A percentile compares a stretch with the other conserved stretches of the same genome.
Conservation (phyloP, 2,797 vertebrate genomes). For the Chrosomus eos region DNA sequence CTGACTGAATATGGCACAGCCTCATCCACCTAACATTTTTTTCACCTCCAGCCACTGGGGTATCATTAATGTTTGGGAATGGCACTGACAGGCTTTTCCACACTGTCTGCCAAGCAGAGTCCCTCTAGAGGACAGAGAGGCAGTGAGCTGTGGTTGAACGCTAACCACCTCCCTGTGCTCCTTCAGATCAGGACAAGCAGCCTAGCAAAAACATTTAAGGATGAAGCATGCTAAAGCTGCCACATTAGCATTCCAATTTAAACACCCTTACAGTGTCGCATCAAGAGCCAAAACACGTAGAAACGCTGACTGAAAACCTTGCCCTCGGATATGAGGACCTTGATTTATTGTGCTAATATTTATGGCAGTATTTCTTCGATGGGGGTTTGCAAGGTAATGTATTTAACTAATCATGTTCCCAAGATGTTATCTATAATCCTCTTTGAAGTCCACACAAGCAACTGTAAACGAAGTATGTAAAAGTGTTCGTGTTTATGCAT, state of each 20-base stretch:
- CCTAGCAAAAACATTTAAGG: slow-evolving; percentile 40
- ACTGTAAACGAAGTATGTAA: background rate
- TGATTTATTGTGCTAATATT: slow-evolving; percentile 42
- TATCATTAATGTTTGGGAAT: slow-evolving; percentile 52
- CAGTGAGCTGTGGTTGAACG: slow-evolving; percentile 47
- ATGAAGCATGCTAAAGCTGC: slow-evolving; percentile 47
- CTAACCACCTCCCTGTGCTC: slow-evolving; percentile 47
- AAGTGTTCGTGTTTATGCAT: background rate
- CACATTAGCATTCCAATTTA: slow-evolving; percentile 71
- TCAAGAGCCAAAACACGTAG: slow-evolving; percentile 54
- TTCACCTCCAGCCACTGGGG: no score
- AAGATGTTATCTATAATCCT: slow-evolving; percentile 9
- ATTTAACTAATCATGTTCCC: slow-evolving; percentile 22
- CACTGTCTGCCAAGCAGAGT: slow-evolving; percentile 52
- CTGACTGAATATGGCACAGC: no score
- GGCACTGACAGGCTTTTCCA: slow-evolving; percentile 57
- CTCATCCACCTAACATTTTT: no score
- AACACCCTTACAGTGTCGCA: slow-evolving; percentile 63
- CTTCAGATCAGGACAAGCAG: slow-evolving; percentile 66
- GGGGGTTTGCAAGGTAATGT: slow-evolving; percentile 24
- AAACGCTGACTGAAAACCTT: slow-evolving; percentile 59
- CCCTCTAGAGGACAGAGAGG: slow-evolving; percentile 52
- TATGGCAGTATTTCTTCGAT: slow-evolving; percentile 31
- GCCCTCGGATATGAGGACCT: slow-evolving; percentile 64
- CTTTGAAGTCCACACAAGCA: slow-evolving; percentile 28